Evolutionary conservation across 2,113 vertebrate genomes (phyloP).

Genomic region (Seriola aureovittata): DNA sequence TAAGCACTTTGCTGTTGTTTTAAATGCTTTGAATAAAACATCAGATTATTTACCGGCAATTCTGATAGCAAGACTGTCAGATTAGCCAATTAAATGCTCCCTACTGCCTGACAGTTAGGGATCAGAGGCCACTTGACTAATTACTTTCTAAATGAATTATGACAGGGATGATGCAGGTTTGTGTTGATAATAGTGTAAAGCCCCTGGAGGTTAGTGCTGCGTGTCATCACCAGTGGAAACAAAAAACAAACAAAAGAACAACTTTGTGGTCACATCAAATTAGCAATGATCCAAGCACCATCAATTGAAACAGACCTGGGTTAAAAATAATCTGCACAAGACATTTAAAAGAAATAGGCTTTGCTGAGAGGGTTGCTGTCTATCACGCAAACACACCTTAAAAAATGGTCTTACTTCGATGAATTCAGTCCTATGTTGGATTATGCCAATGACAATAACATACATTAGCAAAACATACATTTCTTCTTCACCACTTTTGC

Average conservation of each 20-base stretch:
- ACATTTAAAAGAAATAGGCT: background rate
- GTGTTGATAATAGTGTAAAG: slow-evolving; percentile 47
- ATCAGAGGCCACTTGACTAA: slow-evolving; percentile 63
- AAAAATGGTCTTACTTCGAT: background rate
- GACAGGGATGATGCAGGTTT: slow-evolving; percentile 46
- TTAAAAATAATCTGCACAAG: slow-evolving; percentile 30
- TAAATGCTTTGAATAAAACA: slow-evolving; percentile 30
- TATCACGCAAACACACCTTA: background rate
- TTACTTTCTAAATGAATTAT: slow-evolving; percentile 61
- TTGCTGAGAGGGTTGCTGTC: background rate
- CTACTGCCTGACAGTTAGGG: slow-evolving; percentile 44
- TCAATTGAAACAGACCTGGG: slow-evolving; percentile 11
- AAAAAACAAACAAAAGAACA: slow-evolving; percentile 22
- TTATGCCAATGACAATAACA: background rate
- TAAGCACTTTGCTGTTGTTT: background rate
- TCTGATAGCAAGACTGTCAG: slow-evolving; percentile 27
- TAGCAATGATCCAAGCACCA: slow-evolving; percentile 30
- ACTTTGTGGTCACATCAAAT: slow-evolving; percentile 48
- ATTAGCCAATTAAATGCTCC: slow-evolving; percentile 27
- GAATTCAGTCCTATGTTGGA: background rate
- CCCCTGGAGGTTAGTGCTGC: slow-evolving; percentile 43
- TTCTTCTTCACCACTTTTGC: background rate
- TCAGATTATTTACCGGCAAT: slow-evolving; percentile 19
- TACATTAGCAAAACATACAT: background rate
- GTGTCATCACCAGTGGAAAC: slow-evolving; percentile 38